Evolutionary conservation across 2,113 vertebrate genomes (phyloP).

Genomic region (Speoplatyrhinus poulsoni): DNA sequence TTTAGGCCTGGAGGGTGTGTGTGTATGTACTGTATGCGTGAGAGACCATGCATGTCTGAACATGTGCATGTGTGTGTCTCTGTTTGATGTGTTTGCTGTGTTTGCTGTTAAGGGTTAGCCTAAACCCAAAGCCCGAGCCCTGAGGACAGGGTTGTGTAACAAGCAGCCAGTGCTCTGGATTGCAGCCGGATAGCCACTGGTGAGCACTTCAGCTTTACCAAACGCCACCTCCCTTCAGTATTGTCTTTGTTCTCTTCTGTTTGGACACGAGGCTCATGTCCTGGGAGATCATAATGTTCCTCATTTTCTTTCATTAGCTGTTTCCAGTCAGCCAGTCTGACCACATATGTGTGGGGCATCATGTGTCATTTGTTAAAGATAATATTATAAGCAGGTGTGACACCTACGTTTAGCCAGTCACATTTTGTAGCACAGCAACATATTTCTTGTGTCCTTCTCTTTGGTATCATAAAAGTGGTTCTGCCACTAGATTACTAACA

Average conservation of each 20-base stretch:
- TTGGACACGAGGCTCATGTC: neutral
- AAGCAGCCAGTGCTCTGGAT: slow-evolving; percentile 9
- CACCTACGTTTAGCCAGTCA: slow-evolving; percentile 29
- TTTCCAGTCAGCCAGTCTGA: neutral
- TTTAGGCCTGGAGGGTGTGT: slow-evolving; percentile 20
- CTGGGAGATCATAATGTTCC: neutral
- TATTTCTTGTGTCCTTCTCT: too few species aligned
- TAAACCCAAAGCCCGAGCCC: slow-evolving; percentile 3
- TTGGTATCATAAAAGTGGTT: too few species aligned
- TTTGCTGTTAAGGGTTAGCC: slow-evolving; percentile 6
- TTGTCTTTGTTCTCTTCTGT: neutral
- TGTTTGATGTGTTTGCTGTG: neutral
- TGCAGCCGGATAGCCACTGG: slow-evolving; percentile 1
- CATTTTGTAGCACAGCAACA: slow-evolving; percentile 30
- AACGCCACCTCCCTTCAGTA: neutral
- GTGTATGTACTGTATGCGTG: slow-evolving; percentile 1
- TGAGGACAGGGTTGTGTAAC: neutral
- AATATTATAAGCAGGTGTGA: slow-evolving; percentile 45
- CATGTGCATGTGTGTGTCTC: neutral
- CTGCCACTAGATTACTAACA: too few species aligned
- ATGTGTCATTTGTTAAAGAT: slow-evolving; percentile 38
- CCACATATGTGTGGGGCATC: slow-evolving; percentile 4
- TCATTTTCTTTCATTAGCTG: neutral
- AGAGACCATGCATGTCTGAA: neutral
- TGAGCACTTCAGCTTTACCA: slow-evolving; percentile 10